Evolutionary conservation across 1,140 invertebrate species (phyloP).

Genomic region (Armadillidium nasatum): DNA sequence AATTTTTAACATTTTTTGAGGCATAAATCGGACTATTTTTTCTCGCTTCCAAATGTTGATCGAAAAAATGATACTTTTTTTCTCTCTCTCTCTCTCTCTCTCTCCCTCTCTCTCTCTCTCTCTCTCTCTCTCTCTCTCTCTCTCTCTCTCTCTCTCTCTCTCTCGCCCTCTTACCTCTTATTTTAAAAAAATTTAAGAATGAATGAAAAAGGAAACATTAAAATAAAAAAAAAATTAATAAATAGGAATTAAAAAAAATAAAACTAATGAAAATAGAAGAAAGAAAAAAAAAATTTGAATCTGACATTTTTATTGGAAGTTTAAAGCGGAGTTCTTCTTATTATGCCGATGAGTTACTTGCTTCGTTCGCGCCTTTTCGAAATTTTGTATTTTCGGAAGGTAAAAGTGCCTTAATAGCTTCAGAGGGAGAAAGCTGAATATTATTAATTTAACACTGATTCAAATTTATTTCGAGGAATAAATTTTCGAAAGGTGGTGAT

Average conservation of each 20-base stretch:
- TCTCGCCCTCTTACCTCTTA: background rate
- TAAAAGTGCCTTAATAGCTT: background rate
- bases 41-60: too few relatives aligned
- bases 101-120: background rate
- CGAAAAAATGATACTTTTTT: background rate
- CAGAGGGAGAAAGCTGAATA: background rate
- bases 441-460: background rate
- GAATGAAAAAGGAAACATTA: background rate
- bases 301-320: background rate
- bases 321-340: background rate
- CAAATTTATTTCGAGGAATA: background rate
- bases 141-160: background rate
- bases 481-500: too few relatives aligned
- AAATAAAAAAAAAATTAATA: background rate
- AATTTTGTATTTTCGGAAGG: background rate
- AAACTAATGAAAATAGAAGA: background rate
- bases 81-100: background rate
- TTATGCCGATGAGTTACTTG: background rate
- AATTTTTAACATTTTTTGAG: too few relatives aligned
- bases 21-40: too few relatives aligned
- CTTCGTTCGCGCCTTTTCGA: background rate
- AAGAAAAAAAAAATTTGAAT: too few relatives aligned
- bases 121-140: background rate
- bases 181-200: background rate
- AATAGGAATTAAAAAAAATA: background rate